Evolutionary conservation across 2,797 vertebrate genomes (phyloP).

Genomic region (Muraenolepis orangiensis): DNA sequence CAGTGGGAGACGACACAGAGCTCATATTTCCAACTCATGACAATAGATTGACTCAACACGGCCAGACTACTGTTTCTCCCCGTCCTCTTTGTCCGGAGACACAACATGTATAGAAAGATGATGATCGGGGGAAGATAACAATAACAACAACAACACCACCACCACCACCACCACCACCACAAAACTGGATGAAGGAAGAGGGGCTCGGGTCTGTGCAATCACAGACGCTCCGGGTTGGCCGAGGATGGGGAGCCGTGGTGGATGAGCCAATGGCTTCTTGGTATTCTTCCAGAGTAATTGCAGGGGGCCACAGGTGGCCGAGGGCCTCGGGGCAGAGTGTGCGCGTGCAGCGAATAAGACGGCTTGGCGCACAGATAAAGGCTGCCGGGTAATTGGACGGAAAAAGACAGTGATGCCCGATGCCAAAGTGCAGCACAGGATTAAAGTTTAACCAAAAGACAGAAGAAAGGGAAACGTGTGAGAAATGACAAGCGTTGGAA

Average conservation of each 20-base stretch:
- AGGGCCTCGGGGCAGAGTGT: slow-evolving; percentile 43
- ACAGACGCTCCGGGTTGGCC: slow-evolving; percentile 36
- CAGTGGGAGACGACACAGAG: background rate
- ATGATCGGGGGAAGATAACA: background rate
- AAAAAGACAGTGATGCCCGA: slow-evolving; percentile 51
- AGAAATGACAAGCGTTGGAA: slow-evolving; percentile 30
- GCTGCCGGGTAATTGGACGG: slow-evolving; percentile 52
- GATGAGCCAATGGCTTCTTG: slow-evolving; percentile 41
- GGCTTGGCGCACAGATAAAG: slow-evolving; percentile 65
- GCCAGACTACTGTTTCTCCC: background rate
- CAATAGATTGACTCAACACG: slow-evolving; percentile 5
- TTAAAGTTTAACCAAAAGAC: slow-evolving; percentile 15
- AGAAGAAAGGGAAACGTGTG: slow-evolving; percentile 27
- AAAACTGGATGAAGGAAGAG: background rate
- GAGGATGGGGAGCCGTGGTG: slow-evolving; percentile 39
- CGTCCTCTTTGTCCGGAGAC: background rate
- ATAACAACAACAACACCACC: background rate
- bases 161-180: background rate
- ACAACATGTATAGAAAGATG: slow-evolving; percentile 10
- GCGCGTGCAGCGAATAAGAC: slow-evolving; percentile 53
- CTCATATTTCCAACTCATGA: slow-evolving; percentile 6
- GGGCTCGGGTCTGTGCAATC: slow-evolving; percentile 16
- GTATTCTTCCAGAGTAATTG: slow-evolving; percentile 46
- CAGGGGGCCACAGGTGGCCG: slow-evolving; percentile 57
- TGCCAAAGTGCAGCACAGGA: slow-evolving; percentile 34